These are phyloP conservation scores for Acanthaster planci DNA, from an alignment of 35 echinoderm and acorn worm genomes.

Conservation along the genomic window DNA sequence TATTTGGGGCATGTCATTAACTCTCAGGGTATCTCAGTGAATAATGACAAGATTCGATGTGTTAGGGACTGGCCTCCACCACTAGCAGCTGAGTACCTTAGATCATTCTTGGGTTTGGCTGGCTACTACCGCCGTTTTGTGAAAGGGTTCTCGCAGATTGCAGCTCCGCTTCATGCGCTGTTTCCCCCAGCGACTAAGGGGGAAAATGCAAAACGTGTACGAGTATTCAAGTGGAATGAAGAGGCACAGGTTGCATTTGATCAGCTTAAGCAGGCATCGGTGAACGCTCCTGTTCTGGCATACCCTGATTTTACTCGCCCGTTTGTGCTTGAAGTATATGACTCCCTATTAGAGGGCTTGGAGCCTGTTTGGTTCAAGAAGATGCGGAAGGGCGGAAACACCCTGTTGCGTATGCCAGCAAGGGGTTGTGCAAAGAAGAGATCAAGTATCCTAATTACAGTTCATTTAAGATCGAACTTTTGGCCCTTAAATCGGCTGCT, in stretches of 20 bases:
- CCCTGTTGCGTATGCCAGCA: slow-evolving; percentile 56
- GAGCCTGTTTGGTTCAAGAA: slow-evolving; percentile 27
- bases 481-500: slow-evolving; percentile 63
- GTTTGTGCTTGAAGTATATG: slow-evolving; percentile 33
- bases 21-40: slow-evolving; percentile 32
- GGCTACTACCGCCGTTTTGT: slow-evolving; percentile 55
- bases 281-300: slow-evolving; percentile 14
- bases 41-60: slow-evolving; percentile 38
- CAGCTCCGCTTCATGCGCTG: slow-evolving; percentile 18
- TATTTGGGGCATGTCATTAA: slow-evolving; percentile 57
- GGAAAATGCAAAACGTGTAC: background rate
- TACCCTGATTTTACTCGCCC: slow-evolving; percentile 27
- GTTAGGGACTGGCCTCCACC: slow-evolving; percentile 50
- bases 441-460: slow-evolving; percentile 66
- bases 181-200: background rate
- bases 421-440: slow-evolving; percentile 39
- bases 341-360: slow-evolving; percentile 38
- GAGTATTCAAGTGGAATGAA: slow-evolving; percentile 53
- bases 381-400: slow-evolving; percentile 6
- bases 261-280: slow-evolving; percentile 30
- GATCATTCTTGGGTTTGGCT: slow-evolving; percentile 48
- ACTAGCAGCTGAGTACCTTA: slow-evolving; percentile 22
- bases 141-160: slow-evolving; percentile 41
- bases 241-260: slow-evolving; percentile 47
- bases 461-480: slow-evolving; percentile 11